phyloP scores from a whole-genome alignment of 2,113 vertebrate genomes.

The Xiphophorus hellerii region DNA sequence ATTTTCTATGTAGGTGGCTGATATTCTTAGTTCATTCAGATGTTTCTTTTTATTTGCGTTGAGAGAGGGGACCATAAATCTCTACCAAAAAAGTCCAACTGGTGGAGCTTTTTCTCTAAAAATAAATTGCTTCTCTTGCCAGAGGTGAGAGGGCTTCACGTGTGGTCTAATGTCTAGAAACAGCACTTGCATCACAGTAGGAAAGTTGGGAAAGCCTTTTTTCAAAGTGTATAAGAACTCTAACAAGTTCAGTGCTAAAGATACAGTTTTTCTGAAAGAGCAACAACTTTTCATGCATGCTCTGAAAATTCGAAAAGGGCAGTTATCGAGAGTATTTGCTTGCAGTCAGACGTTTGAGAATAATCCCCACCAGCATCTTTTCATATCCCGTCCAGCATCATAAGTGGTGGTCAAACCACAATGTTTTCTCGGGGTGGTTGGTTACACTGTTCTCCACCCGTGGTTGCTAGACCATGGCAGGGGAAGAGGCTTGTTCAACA shows the following conservation, averaged over 20 bases:
- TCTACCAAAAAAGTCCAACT: constrained; percentile 59
- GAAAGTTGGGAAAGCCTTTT: constrained; percentile 56
- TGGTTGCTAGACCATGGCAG: constrained; percentile 73
- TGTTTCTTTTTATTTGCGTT: constrained; percentile 60
- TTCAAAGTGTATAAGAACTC: constrained; percentile 36
- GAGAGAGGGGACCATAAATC: constrained; percentile 75
- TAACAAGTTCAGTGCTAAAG: constrained; percentile 21
- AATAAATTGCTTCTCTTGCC: constrained; percentile 73
- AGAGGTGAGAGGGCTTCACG: constrained; percentile 76
- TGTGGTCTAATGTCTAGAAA: constrained; percentile 80
- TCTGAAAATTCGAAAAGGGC: constrained; percentile 19
- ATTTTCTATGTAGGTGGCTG: constrained; percentile 80
- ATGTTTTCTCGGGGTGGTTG: constrained; percentile 78
- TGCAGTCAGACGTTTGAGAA: constrained; percentile 54
- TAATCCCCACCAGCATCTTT: constrained; percentile 50
- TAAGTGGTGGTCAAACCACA: constrained; percentile 82
- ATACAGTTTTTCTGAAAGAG: constrained; percentile 22
- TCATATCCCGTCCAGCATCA: constrained; percentile 68
- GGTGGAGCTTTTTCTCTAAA: constrained; percentile 69
- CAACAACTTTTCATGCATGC: constrained; percentile 15
- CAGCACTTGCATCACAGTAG: constrained; percentile 79
- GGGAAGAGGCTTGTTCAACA: constrained; percentile 81
- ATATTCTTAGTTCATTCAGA: constrained; percentile 65
- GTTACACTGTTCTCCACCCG: constrained; percentile 77
- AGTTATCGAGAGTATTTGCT: constrained; percentile 28